These are phyloP conservation scores for Thalassoma bifasciatum DNA, from an alignment of 2,113 vertebrate species.

Conservation along the genomic window DNA sequence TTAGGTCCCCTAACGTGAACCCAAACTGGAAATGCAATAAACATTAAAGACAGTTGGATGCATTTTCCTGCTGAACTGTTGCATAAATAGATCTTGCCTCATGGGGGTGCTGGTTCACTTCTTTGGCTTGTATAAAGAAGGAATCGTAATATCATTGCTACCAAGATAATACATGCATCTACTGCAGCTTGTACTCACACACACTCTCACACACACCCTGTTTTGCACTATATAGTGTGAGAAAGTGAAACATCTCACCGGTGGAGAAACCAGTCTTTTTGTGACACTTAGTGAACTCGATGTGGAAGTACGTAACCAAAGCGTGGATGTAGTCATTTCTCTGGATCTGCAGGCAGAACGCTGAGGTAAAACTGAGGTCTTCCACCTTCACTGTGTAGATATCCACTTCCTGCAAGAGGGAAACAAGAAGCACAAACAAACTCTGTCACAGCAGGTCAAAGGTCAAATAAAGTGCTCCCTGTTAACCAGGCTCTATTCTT, in stretches of 20 bases:
- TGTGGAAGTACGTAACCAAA: slow-evolving; percentile 97
- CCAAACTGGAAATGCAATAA: too few relatives aligned
- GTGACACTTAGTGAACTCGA: slow-evolving; percentile 99
- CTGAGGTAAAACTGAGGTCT: slow-evolving; percentile 92
- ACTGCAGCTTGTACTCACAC: neutral
- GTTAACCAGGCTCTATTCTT: too few relatives aligned
- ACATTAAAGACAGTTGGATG: too few relatives aligned
- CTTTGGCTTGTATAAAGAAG: neutral
- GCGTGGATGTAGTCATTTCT: slow-evolving; percentile 97
- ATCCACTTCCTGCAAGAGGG: slow-evolving; percentile 90
- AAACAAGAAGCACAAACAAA: neutral
- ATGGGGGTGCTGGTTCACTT: neutral
- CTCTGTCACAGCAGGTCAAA: neutral
- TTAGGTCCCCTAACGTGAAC: too few relatives aligned
- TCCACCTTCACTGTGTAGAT: slow-evolving; percentile 96
- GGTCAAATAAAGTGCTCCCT: too few relatives aligned
- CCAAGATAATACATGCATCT: neutral
- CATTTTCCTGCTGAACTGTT: neutral
- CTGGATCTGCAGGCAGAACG: slow-evolving; percentile 96
- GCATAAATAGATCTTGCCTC: neutral
- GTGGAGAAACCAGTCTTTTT: slow-evolving; percentile 98
- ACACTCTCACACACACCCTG: neutral
- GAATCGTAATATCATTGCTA: neutral
- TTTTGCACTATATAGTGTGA: too few relatives aligned
- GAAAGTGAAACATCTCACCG: slow-evolving; percentile 78